Base-by-base conservation (phyloP, 2,888 invertebrate genomes). In the Pharmacophagus antenor region DNA sequence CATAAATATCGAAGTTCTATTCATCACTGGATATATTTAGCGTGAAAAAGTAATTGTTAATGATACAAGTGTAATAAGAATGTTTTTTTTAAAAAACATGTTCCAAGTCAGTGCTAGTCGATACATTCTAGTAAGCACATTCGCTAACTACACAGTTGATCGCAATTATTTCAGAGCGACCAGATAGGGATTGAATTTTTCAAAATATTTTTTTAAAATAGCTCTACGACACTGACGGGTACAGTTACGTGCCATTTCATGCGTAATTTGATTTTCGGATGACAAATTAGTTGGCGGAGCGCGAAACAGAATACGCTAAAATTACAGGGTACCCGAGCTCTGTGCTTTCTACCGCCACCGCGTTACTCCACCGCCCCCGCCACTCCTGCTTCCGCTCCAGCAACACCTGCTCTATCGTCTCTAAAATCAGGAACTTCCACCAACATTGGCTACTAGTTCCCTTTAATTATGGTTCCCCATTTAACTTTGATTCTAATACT, bases 251-350 rank as follows among this genome's bases (percentile, higher is more conserved):
- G 82, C 84, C 83, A 85, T 88, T 89, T 86, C 83, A 79, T 78
- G 80, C 80, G 87, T 88, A 86, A 89, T 88, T 89, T 85, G 88
- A 89, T 89, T 88, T 88, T 85, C 83, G 80, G 80, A 83, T 89
- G 88, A 88, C 88, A 88, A 89, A 89, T 89, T 88, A 86, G 86
- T 84, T 80, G 75, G 76, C 77, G 76, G 76, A 75, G 80, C 76
- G 72, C 74, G 74, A 64, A 63, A 74, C 76, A 74, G 74, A 70
- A 68, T 72, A 67, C 71, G 70, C 72, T 76, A 73, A 85, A 89
- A 89, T 89, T 88, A 88, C 85, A 87, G 86, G 80, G 85, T 74
- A 75, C 69, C 63, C 62, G 61, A 65, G 51, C 62, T 65, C 58
- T 56, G 63, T 65, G 60, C 49, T 58, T 61, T 66, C 67, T 54